These are phyloP conservation scores for Dusona sp. DNA, from an alignment of 2,888 invertebrate species.

Conservation along the genomic window DNA sequence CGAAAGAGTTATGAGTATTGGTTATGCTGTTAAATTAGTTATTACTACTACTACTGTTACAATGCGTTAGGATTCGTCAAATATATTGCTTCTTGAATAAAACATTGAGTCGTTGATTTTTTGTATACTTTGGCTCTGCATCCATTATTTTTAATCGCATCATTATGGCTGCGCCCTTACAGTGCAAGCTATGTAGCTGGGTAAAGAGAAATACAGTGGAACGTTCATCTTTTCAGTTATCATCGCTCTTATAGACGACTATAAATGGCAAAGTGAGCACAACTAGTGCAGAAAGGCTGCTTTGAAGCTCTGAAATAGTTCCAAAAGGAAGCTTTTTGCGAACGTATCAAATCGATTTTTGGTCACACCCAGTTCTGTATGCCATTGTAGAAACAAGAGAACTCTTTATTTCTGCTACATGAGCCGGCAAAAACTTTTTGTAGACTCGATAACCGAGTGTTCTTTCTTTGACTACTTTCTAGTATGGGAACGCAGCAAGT, in stretches of 20 bases:
- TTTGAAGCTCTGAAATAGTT: background rate
- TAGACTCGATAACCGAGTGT: background rate
- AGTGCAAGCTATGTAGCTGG: background rate
- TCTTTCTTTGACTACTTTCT: background rate
- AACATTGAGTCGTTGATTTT: too few relatives aligned
- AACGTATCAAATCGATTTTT: background rate
- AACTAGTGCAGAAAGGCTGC: background rate
- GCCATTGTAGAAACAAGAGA: background rate
- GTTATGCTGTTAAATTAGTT: background rate
- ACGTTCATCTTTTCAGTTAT: background rate
- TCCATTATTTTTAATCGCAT: background rate
- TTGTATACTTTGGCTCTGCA: background rate
- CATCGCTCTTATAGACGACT: background rate
- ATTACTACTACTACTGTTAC: too few relatives aligned
- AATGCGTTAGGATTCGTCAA: background rate
- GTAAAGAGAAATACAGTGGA: background rate
- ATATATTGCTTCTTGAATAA: background rate
- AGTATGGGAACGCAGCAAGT: background rate
- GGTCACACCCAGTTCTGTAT: background rate
- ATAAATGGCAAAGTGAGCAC: background rate
- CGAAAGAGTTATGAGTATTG: background rate
- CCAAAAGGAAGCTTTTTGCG: background rate
- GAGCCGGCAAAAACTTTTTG: background rate
- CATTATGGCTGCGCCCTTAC: background rate
- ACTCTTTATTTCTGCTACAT: background rate